Evolutionary conservation across 1,140 invertebrate species (phyloP).

Genomic region (Caenorhabditis inopinata): DNA sequence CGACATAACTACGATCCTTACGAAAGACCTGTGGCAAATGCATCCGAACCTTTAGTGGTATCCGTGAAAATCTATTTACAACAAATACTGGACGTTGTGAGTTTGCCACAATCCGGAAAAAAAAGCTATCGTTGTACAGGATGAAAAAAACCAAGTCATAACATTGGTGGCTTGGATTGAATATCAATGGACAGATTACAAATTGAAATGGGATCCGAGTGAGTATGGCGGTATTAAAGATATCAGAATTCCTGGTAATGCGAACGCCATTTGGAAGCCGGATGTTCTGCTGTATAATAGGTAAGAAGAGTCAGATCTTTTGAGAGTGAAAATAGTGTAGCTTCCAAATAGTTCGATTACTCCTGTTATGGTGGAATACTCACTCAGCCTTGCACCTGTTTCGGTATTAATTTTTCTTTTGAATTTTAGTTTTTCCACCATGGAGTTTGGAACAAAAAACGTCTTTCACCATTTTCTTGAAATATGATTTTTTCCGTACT

Average conservation of each 20-base stretch:
- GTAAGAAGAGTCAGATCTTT: neutral
- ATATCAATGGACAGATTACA: conserved; percentile 92
- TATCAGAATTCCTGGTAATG: conserved; percentile 80
- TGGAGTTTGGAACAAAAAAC: no score
- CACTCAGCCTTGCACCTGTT: no score
- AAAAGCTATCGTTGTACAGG: conserved; percentile 33
- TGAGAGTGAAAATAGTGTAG: no score
- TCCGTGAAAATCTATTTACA: conserved; percentile 49
- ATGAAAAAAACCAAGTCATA: conserved; percentile 54
- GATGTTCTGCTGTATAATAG: conserved; percentile 48
- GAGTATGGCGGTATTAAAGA: conserved; percentile 93
- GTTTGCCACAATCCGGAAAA: no score
- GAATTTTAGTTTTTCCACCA: no score
- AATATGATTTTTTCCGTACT: no score
- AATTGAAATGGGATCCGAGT: conserved; percentile 87
- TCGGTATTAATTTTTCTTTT: no score
- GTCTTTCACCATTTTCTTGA: no score
- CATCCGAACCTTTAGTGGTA: conserved; percentile 45
- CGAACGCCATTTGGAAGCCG: conserved; percentile 91
- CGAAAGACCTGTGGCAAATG: conserved; percentile 47
- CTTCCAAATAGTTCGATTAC: no score
- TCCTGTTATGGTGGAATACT: no score
- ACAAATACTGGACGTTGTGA: conserved; percentile 50
- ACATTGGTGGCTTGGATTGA: conserved; percentile 49
- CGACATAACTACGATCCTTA: conserved; percentile 51